A percentile compares a stretch with the other conserved stretches of the same genome.
These are phyloP conservation scores for Trichonephila clavipes DNA, from an alignment of 1,140 invertebrate species.

Conservation along the genomic window DNA sequence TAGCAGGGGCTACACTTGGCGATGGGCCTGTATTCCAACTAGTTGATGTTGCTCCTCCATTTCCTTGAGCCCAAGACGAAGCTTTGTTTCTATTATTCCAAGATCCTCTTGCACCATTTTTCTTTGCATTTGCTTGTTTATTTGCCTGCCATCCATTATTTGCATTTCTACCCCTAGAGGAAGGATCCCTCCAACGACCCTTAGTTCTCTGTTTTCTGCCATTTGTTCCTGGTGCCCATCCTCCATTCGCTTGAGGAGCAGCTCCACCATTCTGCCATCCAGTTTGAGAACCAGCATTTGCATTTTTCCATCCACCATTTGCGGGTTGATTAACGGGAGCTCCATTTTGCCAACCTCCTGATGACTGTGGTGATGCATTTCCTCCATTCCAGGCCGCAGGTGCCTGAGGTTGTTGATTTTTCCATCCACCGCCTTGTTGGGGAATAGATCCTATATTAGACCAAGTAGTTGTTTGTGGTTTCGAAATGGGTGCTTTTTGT, in stretches of 20 bases:
- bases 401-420: slow-evolving; percentile 10
- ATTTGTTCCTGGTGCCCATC: slow-evolving; percentile 20
- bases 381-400: not conserved
- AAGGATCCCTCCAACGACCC: slow-evolving; percentile 42
- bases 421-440: slow-evolving; percentile 35
- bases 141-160: slow-evolving; percentile 45
- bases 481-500: not conserved
- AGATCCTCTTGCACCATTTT: not conserved
- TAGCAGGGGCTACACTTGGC: not conserved
- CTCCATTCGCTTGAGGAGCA: not conserved
- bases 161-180: not conserved
- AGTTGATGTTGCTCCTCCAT: slow-evolving; percentile 1
- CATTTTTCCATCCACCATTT: slow-evolving; percentile 7
- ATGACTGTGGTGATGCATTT: not conserved
- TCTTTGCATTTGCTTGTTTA: slow-evolving; percentile 22
- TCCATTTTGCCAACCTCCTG: slow-evolving; percentile 51
- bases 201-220: not conserved
- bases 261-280: slow-evolving; percentile 53
- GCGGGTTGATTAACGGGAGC: not conserved
- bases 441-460: slow-evolving; percentile 29
- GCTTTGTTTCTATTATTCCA: slow-evolving; percentile 29
- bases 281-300: slow-evolving; percentile 1
- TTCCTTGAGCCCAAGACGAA: slow-evolving; percentile 38
- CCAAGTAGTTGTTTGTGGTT: slow-evolving; percentile 34
- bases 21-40: slow-evolving; percentile 6